Conservation (phyloP, 2,113 vertebrate genomes). For the Cyrtonyx montezumae region DNA sequence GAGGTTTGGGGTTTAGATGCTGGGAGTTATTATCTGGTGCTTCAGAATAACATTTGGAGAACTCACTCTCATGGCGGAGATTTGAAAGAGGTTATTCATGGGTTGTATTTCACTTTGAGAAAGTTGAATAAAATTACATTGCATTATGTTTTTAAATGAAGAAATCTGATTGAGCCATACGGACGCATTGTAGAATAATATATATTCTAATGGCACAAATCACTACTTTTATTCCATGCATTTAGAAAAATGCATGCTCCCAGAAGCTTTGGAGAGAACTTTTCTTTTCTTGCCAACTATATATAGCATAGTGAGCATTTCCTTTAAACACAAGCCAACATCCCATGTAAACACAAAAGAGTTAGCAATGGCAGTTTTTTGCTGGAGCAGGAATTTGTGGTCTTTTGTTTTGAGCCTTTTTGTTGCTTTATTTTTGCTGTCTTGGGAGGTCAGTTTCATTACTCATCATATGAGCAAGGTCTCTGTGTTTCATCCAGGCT, state of each 20-base stretch:
- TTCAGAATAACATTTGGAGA: constrained; percentile 77
- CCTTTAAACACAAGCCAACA: constrained; percentile 10
- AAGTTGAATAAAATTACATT: constrained; percentile 70
- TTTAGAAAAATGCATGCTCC: constrained; percentile 57
- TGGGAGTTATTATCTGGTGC: constrained; percentile 68
- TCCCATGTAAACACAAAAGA: constrained; percentile 43
- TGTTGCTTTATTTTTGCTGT: neutral
- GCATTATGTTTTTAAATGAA: constrained; percentile 67
- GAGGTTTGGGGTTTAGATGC: constrained; percentile 71
- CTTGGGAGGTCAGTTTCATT: neutral
- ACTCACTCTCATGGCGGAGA: constrained; percentile 66
- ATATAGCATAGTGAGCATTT: constrained; percentile 15
- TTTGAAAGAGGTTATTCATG: constrained; percentile 75
- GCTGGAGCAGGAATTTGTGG: neutral
- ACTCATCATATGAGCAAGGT: neutral
- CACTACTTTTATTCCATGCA: constrained; percentile 63
- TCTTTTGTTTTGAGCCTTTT: neutral
- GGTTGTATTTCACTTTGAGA: constrained; percentile 66
- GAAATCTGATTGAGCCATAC: constrained; percentile 53
- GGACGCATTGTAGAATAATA: constrained; percentile 53
- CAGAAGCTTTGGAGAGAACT: constrained; percentile 34
- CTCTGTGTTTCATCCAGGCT: neutral
- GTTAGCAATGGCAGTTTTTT: constrained; percentile 37
- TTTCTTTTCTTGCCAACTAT: constrained; percentile 33
- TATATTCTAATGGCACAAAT: constrained; percentile 65